Base-by-base conservation (phyloP, 2,888 invertebrate genomes). In the Xylocampa areola region DNA sequence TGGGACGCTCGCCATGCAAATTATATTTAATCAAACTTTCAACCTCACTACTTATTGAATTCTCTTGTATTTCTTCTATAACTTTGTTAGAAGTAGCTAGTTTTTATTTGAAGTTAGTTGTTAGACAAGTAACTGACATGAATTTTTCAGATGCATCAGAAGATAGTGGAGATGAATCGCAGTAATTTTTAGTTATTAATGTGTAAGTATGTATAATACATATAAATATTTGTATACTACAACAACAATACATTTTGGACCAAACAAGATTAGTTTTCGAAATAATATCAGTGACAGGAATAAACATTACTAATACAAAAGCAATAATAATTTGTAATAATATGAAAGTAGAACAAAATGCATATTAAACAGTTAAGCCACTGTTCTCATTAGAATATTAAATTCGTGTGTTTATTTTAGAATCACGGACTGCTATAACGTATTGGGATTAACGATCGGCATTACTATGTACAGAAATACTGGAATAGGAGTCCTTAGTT, bases 11-110 rank as follows among this genome's bases (percentile, higher is more conserved):
- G 54, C 63, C 83, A 90, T 88, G 90, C 85, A 89, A 91, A 91
- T 91, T 85, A 85, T 77, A 84, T 90, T 90, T 90, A 88, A 92
- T 91, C 90, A 89, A 91, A 77, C 72, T 75, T 73, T 68, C 58
- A 55, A 58, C 60, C 64, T 51, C 67, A 80, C 73, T 79, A 79
- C 77, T 82, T 85, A 85, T 87, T 87, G 80, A 70, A 81, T 79
- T 85, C 81, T 82, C 76, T 68, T 73, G 68, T 74, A 72, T 70
- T 69, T 65, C 57, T 48, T 72, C 62, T 44, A n/a, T n/a, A 43
- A 39, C 40, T 47, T 49, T 50, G 19, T 58, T 51, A 37, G 32
- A 10, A 16, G 13, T 23, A 39, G 29, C 17, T 19, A 7, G 49
- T n/a, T 43, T 57, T 53, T 67, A 62, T 51, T 54, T 61, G 35